These are phyloP conservation scores for Diaperis boleti DNA, from an alignment of 2,888 invertebrate species.

Conservation along the genomic window DNA sequence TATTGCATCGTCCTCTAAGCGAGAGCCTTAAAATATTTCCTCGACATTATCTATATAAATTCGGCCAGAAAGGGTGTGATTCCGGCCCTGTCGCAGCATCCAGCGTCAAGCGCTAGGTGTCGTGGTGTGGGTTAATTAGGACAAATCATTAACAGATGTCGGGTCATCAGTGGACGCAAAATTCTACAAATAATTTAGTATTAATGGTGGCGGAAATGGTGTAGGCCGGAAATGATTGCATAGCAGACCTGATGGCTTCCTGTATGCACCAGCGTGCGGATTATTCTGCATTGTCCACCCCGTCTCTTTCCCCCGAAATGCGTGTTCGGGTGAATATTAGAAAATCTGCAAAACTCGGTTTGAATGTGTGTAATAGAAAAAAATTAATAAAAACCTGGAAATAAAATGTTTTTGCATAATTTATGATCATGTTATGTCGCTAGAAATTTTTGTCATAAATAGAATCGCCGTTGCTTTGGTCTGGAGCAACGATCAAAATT, in stretches of 20 bases:
- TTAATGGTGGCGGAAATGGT: constrained; percentile 65
- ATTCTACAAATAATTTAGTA: constrained; percentile 67
- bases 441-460: too few relatives aligned
- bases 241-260: constrained; percentile 62
- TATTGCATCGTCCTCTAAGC: too few relatives aligned
- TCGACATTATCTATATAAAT: too few relatives aligned
- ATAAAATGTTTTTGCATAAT: too few relatives aligned
- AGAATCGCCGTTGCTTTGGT: too few relatives aligned
- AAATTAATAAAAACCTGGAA: too few relatives aligned
- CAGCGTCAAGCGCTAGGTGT: constrained; percentile 41
- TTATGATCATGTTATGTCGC: too few relatives aligned
- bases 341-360: too few relatives aligned
- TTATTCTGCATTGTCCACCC: constrained; percentile 5
- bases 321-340: background rate
- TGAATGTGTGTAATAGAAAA: too few relatives aligned
- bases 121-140: constrained; percentile 65
- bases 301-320: background rate
- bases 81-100: constrained; percentile 12
- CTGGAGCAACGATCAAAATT: too few relatives aligned
- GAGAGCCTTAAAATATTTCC: too few relatives aligned
- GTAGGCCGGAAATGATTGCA: constrained; percentile 65
- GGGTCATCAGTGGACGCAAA: constrained; percentile 62
- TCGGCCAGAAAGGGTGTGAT: background rate
- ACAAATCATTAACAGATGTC: constrained; percentile 68
- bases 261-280: constrained; percentile 35